Percentiles rank a stretch among this genome's conserved stretches.
These are phyloP conservation scores for Andrena trimmerana DNA, from an alignment of 2,888 invertebrate genomes.

Conservation along the genomic window DNA sequence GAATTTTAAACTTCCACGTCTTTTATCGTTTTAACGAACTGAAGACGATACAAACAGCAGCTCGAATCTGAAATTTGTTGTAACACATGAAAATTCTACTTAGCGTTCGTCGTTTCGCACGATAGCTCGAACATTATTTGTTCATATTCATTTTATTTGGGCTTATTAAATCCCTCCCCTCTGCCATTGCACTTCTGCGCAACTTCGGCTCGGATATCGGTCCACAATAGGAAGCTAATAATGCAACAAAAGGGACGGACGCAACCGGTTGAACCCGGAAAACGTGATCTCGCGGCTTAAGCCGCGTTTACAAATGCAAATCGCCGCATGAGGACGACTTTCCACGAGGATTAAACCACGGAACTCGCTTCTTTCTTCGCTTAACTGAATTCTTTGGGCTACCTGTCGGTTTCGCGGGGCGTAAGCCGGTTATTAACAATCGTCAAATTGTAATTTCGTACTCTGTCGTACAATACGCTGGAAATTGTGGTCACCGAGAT, in stretches of 20 bases:
- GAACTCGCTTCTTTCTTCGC: slow-evolving; percentile 50
- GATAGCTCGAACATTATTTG: neutral
- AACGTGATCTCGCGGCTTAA: slow-evolving; percentile 70
- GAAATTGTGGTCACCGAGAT: neutral
- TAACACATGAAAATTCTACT: too few relatives aligned
- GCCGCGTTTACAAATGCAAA: slow-evolving; percentile 77
- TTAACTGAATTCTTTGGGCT: slow-evolving; percentile 44
- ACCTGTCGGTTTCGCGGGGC: slow-evolving; percentile 25
- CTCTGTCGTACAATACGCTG: neutral
- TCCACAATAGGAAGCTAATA: slow-evolving; percentile 74
- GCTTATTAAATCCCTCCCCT: slow-evolving; percentile 31
- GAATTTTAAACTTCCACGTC: too few relatives aligned
- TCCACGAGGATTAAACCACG: slow-evolving; percentile 71
- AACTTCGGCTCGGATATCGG: slow-evolving; percentile 51
- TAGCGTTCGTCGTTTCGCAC: neutral
- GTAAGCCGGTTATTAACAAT: slow-evolving; percentile 45
- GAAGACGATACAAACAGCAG: too few relatives aligned
- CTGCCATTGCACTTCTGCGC: neutral
- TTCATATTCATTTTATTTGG: neutral
- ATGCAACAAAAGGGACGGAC: slow-evolving; percentile 64
- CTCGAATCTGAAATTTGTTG: neutral
- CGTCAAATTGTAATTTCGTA: slow-evolving; percentile 21
- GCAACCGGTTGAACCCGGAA: slow-evolving; percentile 77
- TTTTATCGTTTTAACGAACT: too few relatives aligned
- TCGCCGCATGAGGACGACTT: slow-evolving; percentile 70